phyloP scores from a whole-genome alignment of 1,140 invertebrate species.

The Magallana ariakensis region DNA sequence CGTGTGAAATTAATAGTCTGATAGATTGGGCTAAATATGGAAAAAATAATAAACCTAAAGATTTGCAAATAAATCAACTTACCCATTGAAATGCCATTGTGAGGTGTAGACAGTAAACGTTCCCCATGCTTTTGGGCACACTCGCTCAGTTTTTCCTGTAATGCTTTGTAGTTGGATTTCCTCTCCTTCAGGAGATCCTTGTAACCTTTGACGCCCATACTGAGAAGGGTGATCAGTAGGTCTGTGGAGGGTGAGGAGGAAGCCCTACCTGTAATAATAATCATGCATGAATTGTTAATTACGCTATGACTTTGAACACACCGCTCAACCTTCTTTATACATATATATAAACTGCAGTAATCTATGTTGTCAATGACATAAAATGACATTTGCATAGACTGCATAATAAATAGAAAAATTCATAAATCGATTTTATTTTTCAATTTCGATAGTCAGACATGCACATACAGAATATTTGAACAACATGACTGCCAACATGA shows the following conservation, averaged over 20 bases:
- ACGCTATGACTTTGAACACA: no score
- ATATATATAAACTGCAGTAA: no score
- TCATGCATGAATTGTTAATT: no score
- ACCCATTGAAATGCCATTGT: slow-evolving; percentile 90
- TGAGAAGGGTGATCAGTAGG: slow-evolving; percentile 90
- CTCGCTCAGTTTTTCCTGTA: slow-evolving; percentile 83
- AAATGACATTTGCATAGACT: no score
- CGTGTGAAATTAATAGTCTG: no score
- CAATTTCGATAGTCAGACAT: no score
- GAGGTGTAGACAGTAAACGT: slow-evolving; percentile 84
- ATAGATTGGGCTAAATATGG: no score
- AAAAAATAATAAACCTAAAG: no score
- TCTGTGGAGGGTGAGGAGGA: slow-evolving; percentile 88
- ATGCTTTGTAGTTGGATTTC: slow-evolving; percentile 85
- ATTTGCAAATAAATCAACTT: slow-evolving; percentile 57
- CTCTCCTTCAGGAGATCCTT: slow-evolving; percentile 84
- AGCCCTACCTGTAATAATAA: slow-evolving; percentile 83
- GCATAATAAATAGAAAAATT: no score
- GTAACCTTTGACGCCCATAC: slow-evolving; percentile 87
- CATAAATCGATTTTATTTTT: no score
- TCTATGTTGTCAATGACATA: no score
- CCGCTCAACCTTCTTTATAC: no score
- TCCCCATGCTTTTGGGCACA: slow-evolving; percentile 85
- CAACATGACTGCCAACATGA: neutral
- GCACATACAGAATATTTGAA: neutral